Conservation (phyloP, 2,888 invertebrate species). For the Eupithecia inturbata region DNA sequence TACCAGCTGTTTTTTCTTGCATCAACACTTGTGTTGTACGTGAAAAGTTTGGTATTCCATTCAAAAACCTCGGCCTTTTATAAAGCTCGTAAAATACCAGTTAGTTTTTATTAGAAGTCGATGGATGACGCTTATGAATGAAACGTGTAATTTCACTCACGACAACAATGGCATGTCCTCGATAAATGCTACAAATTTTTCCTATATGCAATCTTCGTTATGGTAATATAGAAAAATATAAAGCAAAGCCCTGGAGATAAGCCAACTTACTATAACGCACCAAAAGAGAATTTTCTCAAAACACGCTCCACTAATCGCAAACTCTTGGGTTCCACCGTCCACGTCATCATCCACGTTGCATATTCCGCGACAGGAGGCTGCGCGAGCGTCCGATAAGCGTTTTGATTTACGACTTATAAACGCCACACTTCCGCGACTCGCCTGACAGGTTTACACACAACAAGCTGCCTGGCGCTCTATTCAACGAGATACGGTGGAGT, state of each 20-base stretch:
- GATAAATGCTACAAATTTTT: neutral
- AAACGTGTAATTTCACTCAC: neutral
- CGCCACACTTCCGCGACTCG: conserved; percentile 74
- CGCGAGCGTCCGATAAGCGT: conserved; percentile 68
- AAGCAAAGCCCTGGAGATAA: neutral
- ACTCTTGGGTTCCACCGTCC: conserved; percentile 48
- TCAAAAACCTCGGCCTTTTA: neutral
- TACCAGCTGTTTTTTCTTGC: neutral
- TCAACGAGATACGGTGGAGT: conserved; percentile 21
- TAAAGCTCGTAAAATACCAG: neutral
- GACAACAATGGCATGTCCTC: neutral
- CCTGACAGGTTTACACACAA: conserved; percentile 40
- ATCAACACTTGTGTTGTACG: neutral
- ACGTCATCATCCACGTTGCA: conserved; percentile 64
- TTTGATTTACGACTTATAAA: conserved; percentile 78
- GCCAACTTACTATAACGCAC: neutral
- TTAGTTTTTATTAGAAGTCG: neutral
- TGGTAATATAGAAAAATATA: neutral
- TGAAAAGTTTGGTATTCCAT: neutral
- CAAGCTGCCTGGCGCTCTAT: conserved; percentile 31
- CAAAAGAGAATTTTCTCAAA: neutral
- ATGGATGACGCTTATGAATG: neutral
- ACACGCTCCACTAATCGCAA: conserved; percentile 38
- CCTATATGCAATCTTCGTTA: neutral
- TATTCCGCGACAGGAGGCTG: conserved; percentile 63